Evolutionary conservation across 1,140 invertebrate genomes (phyloP).

Genomic region (Calliphora vicina): DNA sequence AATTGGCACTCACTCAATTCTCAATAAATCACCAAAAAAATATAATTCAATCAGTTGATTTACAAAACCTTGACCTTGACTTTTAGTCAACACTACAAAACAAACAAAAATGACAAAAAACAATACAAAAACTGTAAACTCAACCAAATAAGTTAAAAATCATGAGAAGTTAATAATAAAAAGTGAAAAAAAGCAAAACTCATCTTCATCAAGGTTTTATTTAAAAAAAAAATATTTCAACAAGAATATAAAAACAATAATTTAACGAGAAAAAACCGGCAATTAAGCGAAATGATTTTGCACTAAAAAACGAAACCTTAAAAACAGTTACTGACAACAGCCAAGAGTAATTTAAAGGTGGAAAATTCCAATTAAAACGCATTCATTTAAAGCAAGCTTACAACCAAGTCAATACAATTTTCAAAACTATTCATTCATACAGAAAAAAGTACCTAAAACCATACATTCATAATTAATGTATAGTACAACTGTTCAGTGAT

Average conservation of each 20-base stretch:
- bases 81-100: conserved; percentile 9
- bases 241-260: neutral
- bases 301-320: neutral
- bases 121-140: neutral
- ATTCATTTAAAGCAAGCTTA: neutral
- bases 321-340: too few species aligned
- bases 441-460: too few species aligned
- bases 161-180: neutral
- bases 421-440: too few species aligned
- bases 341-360: neutral
- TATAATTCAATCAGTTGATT: neutral
- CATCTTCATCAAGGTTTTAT: neutral
- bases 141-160: neutral
- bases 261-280: neutral
- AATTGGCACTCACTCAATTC: neutral
- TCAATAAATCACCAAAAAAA: neutral
- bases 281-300: neutral
- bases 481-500: too few species aligned
- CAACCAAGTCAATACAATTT: too few species aligned
- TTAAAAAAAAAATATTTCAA: neutral
- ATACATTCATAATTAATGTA: too few species aligned
- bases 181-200: neutral
- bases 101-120: neutral
- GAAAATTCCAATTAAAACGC: neutral
- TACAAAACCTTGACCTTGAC: conserved; percentile 33